Conservation (phyloP, 2,113 vertebrate species). For the Pollachius pollachius region DNA sequence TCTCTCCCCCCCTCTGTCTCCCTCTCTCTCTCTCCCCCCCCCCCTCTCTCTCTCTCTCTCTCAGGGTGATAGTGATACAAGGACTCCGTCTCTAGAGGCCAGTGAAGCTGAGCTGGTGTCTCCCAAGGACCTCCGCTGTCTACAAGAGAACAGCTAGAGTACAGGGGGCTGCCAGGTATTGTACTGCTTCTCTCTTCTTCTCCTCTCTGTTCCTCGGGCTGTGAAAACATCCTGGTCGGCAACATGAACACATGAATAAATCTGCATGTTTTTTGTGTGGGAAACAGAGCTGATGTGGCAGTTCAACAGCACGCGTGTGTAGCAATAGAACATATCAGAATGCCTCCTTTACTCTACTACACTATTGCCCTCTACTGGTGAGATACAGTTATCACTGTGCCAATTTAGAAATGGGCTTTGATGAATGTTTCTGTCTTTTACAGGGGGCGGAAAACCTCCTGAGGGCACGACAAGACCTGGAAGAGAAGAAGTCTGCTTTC, state of each 20-base stretch:
- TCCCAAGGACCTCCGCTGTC: conserved; percentile 43
- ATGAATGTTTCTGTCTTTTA: conserved; percentile 21
- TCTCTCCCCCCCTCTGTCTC: neutral
- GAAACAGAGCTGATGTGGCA: too few species aligned
- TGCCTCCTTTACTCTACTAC: neutral
- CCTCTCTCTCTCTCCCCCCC: neutral
- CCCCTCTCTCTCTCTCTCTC: neutral
- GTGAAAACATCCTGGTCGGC: too few species aligned
- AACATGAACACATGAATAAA: too few species aligned
- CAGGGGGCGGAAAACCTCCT: conserved; percentile 42
- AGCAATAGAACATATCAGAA: too few species aligned
- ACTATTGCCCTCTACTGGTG: conserved; percentile 49
- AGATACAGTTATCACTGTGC: conserved; percentile 2
- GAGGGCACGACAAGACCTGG: conserved; percentile 22
- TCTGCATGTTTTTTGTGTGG: too few species aligned
- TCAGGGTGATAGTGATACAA: conserved; percentile 37
- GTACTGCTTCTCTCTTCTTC: conserved; percentile 18
- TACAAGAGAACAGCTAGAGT: conserved; percentile 66
- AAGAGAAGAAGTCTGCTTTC: neutral
- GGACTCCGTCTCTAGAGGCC: conserved; percentile 39
- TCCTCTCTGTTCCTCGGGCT: too few species aligned
- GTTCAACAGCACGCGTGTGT: too few species aligned
- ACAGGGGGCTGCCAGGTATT: conserved; percentile 32
- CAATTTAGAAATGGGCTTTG: neutral
- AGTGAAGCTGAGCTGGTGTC: conserved; percentile 30